These are phyloP conservation scores for Pedicia rivosa DNA, from an alignment of 2,888 invertebrate species.

Conservation along the genomic window DNA sequence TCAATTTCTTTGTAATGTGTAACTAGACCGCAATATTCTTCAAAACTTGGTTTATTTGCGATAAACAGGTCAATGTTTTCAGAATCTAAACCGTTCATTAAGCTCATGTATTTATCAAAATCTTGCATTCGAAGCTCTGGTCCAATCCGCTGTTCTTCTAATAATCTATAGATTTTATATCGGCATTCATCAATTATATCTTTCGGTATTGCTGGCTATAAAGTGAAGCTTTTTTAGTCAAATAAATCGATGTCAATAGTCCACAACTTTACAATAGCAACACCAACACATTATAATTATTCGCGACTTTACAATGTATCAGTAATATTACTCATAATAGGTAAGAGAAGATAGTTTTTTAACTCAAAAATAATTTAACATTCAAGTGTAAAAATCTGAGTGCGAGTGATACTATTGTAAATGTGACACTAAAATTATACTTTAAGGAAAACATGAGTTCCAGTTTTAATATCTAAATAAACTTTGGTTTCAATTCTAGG, in stretches of 20 bases:
- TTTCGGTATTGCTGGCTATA: slow-evolving; percentile 58
- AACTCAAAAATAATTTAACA: no score
- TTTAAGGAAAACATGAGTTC: slow-evolving; percentile 18
- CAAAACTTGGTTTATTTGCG: slow-evolving; percentile 43
- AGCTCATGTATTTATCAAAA: slow-evolving; percentile 61
- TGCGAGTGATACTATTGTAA: no score
- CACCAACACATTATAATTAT: neutral
- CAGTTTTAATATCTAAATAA: slow-evolving; percentile 22
- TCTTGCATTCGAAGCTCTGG: slow-evolving; percentile 58
- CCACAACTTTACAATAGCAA: neutral
- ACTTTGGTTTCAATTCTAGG: slow-evolving; percentile 68
- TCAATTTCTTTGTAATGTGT: slow-evolving; percentile 45
- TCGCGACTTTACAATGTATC: no score
- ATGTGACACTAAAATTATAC: no score
- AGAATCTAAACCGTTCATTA: slow-evolving; percentile 50
- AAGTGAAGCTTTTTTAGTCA: slow-evolving; percentile 10
- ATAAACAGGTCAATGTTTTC: slow-evolving; percentile 50
- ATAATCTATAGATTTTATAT: slow-evolving; percentile 39
- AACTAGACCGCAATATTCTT: slow-evolving; percentile 43
- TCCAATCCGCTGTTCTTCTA: slow-evolving; percentile 55
- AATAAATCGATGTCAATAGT: neutral
- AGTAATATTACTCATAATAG: no score
- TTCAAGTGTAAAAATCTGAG: no score
- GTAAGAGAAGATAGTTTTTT: no score
- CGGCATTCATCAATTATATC: slow-evolving; percentile 49